Base-by-base conservation (phyloP, 2,888 invertebrate genomes). In the Cepaea hortensis region DNA sequence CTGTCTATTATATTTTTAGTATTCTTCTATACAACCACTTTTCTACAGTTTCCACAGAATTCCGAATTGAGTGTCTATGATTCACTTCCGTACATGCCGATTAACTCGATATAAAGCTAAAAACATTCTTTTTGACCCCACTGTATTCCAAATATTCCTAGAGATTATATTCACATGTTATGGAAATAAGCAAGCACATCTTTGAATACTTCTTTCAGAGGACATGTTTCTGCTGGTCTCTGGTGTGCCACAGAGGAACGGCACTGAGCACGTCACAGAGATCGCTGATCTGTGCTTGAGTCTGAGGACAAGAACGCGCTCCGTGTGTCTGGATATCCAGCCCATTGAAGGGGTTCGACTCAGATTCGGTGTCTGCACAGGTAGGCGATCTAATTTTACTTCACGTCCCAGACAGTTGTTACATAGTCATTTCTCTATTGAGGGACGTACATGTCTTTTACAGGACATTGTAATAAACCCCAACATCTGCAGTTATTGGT, bases 181-280 rank as follows among this genome's bases (percentile, higher is more conserved):
- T 35, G 35, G 35, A 35, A 35, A 35, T 35, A 35, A 35, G 35
- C 35, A 35, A 35, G 35, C 35, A 35, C 35, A 35, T 35, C 35
- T 35, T 35, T 68, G 11, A 18, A n/a, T n/a, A 5, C 70, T 20
- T 55, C 23, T 72, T 18, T 6, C 81, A 85, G 85, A 85, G 61
- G 81, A 85, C 81, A 85, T 72, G 80, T 73, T 75, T 46, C 75
- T 85, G 20, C 48, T 85, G 48, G 85, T 81, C 11, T 85, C 85
- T 20, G 85, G 85, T 48, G 85, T 81, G 2, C 85, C 85, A 23
- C n/a, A 65, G 46, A 81, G 81, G 48, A 85, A 81, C 62, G 81
- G 81, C 55, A 23, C 50, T 11, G 81, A 73, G 0, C 85, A 85
- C 35, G 81, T 81, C n/a, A 81, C 81, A n/a, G 85, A 85, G 68